Conservation (phyloP, 2,113 vertebrate species). For the Glaucidium brasilianum region DNA sequence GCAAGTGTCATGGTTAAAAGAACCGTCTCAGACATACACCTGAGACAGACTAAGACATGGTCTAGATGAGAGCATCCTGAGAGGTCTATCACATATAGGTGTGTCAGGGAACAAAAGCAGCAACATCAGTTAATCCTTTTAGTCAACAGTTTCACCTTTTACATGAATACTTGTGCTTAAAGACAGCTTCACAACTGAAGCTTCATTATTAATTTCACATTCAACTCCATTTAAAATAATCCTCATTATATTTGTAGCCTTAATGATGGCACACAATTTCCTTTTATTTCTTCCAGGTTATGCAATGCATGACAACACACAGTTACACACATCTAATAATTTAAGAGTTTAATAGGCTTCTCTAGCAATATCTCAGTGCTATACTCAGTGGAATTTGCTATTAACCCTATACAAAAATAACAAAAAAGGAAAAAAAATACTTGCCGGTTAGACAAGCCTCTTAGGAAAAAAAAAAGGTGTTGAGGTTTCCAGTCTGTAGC, state of each 20-base stretch:
- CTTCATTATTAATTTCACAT: conserved; percentile 42
- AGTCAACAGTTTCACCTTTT: conserved; percentile 23
- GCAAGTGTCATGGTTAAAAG: not conserved
- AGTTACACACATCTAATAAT: conserved; percentile 21
- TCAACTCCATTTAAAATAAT: conserved; percentile 49
- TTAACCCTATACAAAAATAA: not conserved
- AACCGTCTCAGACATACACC: not conserved
- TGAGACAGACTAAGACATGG: not conserved
- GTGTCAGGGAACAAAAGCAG: not conserved
- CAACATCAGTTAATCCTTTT: not conserved
- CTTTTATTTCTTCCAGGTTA: conserved; percentile 59
- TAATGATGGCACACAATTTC: conserved; percentile 32
- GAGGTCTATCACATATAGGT: not conserved
- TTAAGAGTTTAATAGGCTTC: conserved; percentile 59
- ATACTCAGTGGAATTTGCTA: not conserved
- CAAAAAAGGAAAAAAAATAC: not conserved
- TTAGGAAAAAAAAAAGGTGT: not conserved
- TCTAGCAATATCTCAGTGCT: not conserved
- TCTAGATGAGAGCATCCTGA: not conserved
- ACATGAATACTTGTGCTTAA: not conserved
- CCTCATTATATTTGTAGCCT: conserved; percentile 40
- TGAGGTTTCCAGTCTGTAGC: not conserved
- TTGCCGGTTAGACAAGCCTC: not conserved
- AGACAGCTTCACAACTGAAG: not conserved
- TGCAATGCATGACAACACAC: conserved; percentile 28